A percentile compares a stretch with the other conserved stretches of the same genome.
These are phyloP conservation scores for Dendrolimus houi DNA, from an alignment of 2,888 invertebrate species.

Conservation along the genomic window DNA sequence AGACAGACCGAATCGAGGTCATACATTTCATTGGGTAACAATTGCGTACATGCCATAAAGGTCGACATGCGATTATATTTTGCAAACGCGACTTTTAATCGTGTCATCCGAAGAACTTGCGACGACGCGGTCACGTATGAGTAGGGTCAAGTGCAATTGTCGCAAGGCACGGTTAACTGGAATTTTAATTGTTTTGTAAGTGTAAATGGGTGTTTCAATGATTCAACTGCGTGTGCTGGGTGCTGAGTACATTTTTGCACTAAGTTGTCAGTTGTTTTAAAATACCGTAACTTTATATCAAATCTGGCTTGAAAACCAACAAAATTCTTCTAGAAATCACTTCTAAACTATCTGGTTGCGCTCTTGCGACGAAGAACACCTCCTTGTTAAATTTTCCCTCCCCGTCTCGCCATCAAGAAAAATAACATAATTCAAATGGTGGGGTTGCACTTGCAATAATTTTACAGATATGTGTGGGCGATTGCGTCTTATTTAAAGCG, in stretches of 20 bases:
- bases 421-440: too few species aligned
- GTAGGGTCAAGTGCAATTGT: slow-evolving; percentile 12
- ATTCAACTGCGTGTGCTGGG: not conserved
- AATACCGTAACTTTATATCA: too few species aligned
- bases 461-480: too few species aligned
- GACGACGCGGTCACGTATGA: slow-evolving; percentile 8
- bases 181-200: slow-evolving; percentile 5
- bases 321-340: too few species aligned
- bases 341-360: too few species aligned
- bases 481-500: too few species aligned
- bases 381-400: too few species aligned
- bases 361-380: too few species aligned
- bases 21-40: not conserved
- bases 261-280: too few species aligned
- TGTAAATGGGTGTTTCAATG: slow-evolving; percentile 4
- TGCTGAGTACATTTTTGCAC: not conserved
- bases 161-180: slow-evolving; percentile 7
- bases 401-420: too few species aligned
- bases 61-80: slow-evolving; percentile 1
- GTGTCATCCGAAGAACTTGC: slow-evolving; percentile 1
- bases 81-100: slow-evolving; percentile 3
- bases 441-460: too few species aligned
- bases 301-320: too few species aligned
- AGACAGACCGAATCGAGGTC: not conserved
- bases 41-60: not conserved